phyloP scores from a whole-genome alignment of 2,113 vertebrate genomes.

The Agapornis roseicollis region DNA sequence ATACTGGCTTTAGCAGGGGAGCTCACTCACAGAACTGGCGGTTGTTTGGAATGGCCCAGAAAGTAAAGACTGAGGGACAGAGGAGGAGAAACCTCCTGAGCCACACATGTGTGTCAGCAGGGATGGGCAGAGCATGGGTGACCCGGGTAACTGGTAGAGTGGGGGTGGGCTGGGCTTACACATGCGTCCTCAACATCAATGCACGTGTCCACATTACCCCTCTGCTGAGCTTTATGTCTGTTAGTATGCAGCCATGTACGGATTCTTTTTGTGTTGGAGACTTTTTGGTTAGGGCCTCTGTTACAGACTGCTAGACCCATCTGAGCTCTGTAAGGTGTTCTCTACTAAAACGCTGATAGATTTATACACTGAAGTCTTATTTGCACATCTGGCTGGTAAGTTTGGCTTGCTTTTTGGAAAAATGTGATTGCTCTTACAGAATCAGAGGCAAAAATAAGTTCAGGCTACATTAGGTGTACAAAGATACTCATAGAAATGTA shows the following conservation, averaged over 20 bases:
- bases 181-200: neutral
- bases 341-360: slow-evolving; percentile 19
- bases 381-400: slow-evolving; percentile 50
- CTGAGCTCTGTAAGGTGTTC: neutral
- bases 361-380: slow-evolving; percentile 57
- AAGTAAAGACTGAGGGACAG: neutral
- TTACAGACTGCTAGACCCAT: slow-evolving; percentile 45
- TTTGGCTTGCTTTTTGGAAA: slow-evolving; percentile 64
- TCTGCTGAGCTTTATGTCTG: neutral
- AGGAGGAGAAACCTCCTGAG: neutral
- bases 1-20: neutral
- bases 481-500: slow-evolving; percentile 73
- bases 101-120: neutral
- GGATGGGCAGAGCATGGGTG: neutral
- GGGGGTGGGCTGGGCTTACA: neutral
- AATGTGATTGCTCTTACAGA: slow-evolving; percentile 32
- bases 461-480: slow-evolving; percentile 66
- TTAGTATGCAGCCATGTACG: neutral
- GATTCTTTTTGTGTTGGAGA: slow-evolving; percentile 33
- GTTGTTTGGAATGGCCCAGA: neutral
- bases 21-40: neutral
- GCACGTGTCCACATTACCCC: neutral
- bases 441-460: slow-evolving; percentile 58
- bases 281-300: slow-evolving; percentile 49
- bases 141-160: neutral